phyloP scores from a whole-genome alignment of 2,888 invertebrate genomes.

The Philonicus albiceps region DNA sequence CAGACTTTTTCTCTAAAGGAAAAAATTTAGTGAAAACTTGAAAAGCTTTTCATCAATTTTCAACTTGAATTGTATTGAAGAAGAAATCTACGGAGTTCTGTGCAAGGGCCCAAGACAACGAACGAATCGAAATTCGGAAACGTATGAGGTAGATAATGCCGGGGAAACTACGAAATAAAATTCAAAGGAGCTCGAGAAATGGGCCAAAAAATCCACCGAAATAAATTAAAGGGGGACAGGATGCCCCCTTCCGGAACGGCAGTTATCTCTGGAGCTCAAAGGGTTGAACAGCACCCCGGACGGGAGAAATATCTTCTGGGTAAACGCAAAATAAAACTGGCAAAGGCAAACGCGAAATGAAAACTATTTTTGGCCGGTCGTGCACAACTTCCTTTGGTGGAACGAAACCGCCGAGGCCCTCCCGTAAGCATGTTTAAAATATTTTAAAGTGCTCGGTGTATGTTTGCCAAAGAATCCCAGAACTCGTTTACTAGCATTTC shows the following conservation, averaged over 20 bases:
- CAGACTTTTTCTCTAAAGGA: neutral
- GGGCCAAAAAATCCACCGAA: neutral
- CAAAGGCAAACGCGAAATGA: constrained; percentile 25
- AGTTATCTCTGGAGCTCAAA: neutral
- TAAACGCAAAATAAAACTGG: constrained; percentile 32
- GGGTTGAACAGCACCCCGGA: neutral
- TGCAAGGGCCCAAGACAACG: neutral
- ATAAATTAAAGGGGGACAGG: constrained; percentile 24
- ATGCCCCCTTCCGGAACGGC: neutral
- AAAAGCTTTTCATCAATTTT: constrained; percentile 34
- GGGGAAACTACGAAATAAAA: constrained; percentile 20
- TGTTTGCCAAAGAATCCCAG: constrained; percentile 7
- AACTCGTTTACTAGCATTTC: neutral
- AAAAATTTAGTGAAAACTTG: constrained; percentile 20
- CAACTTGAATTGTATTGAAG: constrained; percentile 9
- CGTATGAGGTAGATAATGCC: constrained; percentile 32
- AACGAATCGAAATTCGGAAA: neutral
- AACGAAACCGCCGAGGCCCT: neutral
- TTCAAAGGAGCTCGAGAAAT: constrained; percentile 25
- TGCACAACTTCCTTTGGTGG: neutral
- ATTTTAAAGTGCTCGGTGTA: neutral
- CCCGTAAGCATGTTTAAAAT: constrained; percentile 17
- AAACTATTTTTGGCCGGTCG: constrained; percentile 22
- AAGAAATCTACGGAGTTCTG: neutral
- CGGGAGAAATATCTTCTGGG: constrained; percentile 17